Evolutionary conservation across 2,888 invertebrate species (phyloP), one percentile per base, ranked within the genome.

Genomic region (Mechanitis messenoides): DNA sequence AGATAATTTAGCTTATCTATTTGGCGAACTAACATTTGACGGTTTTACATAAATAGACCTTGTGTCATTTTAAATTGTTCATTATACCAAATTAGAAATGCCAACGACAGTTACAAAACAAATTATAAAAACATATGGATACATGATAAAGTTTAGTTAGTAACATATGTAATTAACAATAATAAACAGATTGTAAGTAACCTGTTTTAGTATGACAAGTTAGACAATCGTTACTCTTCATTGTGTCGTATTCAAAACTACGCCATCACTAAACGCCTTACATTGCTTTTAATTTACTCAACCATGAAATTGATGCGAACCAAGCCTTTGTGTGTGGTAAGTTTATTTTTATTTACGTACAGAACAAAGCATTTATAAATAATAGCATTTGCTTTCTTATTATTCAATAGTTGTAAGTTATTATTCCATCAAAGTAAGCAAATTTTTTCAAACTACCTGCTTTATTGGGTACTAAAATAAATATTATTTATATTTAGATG

Each of bases 261-360:
- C 72, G 65, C 65, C 64, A 67, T 68, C 67, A 71, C 72, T 70
- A 66, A 75, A 74, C 72, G 74, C 69, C 68, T 78, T 76, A 53
- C 50, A 59, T 47, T 47, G 35, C 35, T 46, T 45, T 47, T 47
- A 74, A 70, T 71, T 66, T 78, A 84, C 79, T 83, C 82, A 73
- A 84, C 74, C 84, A 72, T 81, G 76, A 78, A 83, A 84, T 84
- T 77, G 72, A 70, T 74, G 64, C 62, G 62, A 69, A 69, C 72
- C 72, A 65, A 72, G 70, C 69, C 62, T 67, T 70, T 64, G 55
- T 55, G 33, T 68, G 9, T 47, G 47, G 47, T 47, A 47, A 47
- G 5, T 47, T 47, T 47, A 47, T 47, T 47, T 47, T 47, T 3
- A 47, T 47, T 20, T 2, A 20, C 20, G 20, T 20, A 20, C 47